phyloP scores from a whole-genome alignment of 1,140 invertebrate species.

The Heliconius nattereri region DNA sequence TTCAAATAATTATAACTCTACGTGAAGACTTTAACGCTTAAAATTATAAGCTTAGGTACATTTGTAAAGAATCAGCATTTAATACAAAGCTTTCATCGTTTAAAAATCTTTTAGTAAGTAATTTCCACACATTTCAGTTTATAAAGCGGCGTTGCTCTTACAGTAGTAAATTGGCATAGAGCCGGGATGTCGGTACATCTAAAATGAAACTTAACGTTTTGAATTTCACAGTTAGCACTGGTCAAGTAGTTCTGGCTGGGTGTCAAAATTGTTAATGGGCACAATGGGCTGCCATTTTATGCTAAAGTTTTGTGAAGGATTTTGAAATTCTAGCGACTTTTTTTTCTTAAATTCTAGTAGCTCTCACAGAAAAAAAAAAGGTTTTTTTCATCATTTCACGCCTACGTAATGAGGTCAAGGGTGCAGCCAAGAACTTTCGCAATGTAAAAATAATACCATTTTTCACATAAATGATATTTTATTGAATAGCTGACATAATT shows the following conservation, averaged over 20 bases:
- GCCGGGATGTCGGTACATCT: conserved; percentile 27
- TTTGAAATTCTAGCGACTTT: background rate
- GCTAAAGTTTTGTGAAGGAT: background rate
- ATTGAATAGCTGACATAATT: background rate
- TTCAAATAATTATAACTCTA: background rate
- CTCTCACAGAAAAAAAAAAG: background rate
- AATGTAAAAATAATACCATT: background rate
- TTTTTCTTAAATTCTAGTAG: background rate
- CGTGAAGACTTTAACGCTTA: background rate
- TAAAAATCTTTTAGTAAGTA: conserved; percentile 14
- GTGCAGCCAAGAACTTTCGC: background rate
- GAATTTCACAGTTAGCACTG: conserved; percentile 41
- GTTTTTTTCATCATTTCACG: background rate
- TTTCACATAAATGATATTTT: background rate
- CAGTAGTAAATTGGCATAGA: conserved; percentile 39
- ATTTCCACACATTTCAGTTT: conserved; percentile 13
- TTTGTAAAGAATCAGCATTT: background rate
- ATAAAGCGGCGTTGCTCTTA: conserved; percentile 31
- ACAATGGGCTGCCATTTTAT: conserved; percentile 9
- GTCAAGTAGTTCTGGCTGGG: conserved; percentile 43
- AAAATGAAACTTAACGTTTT: conserved; percentile 42
- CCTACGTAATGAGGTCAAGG: background rate
- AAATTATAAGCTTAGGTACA: background rate
- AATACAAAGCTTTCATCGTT: background rate
- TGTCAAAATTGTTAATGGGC: conserved; percentile 37